Conservation (phyloP, 92 coral and sea anemone species). For the Siderastrea radians region DNA sequence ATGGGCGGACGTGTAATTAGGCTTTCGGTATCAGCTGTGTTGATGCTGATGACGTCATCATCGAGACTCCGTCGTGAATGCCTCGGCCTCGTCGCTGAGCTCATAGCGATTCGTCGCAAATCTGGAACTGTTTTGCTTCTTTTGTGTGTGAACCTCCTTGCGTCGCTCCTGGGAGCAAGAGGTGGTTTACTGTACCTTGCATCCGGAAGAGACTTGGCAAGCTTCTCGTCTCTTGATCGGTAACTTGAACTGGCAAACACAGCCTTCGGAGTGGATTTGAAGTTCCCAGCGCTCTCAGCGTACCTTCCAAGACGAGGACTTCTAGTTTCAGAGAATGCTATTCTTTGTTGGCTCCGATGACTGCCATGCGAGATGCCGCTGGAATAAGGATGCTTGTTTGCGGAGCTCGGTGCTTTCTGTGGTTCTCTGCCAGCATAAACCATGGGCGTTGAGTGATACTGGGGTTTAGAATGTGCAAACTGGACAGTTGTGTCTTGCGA, state of each 20-base stretch:
- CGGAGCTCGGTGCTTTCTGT: neutral
- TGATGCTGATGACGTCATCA: conserved; percentile 78
- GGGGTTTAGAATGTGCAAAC: conserved; percentile 32
- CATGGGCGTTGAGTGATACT: conserved; percentile 72
- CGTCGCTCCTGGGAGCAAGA: conserved; percentile 51
- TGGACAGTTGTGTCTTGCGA: neutral
- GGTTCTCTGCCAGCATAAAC: neutral
- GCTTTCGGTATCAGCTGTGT: conserved; percentile 89
- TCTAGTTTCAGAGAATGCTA: conserved; percentile 9
- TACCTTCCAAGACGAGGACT: neutral
- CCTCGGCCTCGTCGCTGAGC: conserved; percentile 43
- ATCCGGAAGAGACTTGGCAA: conserved; percentile 12
- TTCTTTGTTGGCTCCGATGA: neutral
- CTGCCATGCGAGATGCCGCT: neutral
- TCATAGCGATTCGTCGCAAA: conserved; percentile 70
- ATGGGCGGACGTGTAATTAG: conserved; percentile 92
- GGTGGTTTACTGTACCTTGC: conserved; percentile 66
- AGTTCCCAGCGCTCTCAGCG: neutral
- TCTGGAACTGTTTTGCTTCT: conserved; percentile 90
- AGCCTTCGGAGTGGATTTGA: conserved; percentile 53
- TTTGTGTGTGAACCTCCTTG: conserved; percentile 44
- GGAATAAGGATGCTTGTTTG: neutral
- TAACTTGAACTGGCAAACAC: conserved; percentile 66
- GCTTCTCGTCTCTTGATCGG: conserved; percentile 37
- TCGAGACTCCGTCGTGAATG: conserved; percentile 80